Evolutionary conservation across 1,140 invertebrate species (phyloP), one percentile per base, ranked within the genome.

Genomic region (Procambarus clarkii): DNA sequence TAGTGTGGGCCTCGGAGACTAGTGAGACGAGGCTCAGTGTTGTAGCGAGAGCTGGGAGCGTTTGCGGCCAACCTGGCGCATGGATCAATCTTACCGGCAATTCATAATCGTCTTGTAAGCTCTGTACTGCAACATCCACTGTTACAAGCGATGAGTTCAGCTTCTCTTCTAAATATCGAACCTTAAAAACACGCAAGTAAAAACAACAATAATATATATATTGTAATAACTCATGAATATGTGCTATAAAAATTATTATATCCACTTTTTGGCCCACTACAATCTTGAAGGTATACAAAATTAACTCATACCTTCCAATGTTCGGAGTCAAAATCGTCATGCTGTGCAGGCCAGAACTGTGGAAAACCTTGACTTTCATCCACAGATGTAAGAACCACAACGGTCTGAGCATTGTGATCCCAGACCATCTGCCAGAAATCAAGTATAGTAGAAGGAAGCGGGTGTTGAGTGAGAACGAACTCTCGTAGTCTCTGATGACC

Each of bases 351-450:
- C 98, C 98, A 98, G 94, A 98, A 98, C 92, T 96, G 95, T 88
- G 96, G 96, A 93, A 96, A 97, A 69, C 98, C 97, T 96, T 97
- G 94, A 76, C 60, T 86, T 60, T 92, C 93, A 74, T 93, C 93
- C 21, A 96, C 95, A 87, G 96, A 95, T 76, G 97, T 97, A 34
- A 99, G 95, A 93, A 98, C 95, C 21, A 99, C 97, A 93, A 99
- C 96, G 1, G 98, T 97, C 95, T 98, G 97, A 69, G 97, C 97
- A 94, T 98, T 98, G 94, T 98, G 97, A 95, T 99, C 98, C 98
- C 98, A 99, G 92, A 99, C 96, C 97, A 99, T 98, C 94, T 98
- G 97, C 98, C 98, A 99, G 94, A 99, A 98, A 94, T 99, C 98
- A 93, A 97, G 96, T 69, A 97, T 96, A 46, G 97, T 97, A 88